Base-by-base conservation (phyloP, 2,113 vertebrate genomes). In the Lates calcarifer region DNA sequence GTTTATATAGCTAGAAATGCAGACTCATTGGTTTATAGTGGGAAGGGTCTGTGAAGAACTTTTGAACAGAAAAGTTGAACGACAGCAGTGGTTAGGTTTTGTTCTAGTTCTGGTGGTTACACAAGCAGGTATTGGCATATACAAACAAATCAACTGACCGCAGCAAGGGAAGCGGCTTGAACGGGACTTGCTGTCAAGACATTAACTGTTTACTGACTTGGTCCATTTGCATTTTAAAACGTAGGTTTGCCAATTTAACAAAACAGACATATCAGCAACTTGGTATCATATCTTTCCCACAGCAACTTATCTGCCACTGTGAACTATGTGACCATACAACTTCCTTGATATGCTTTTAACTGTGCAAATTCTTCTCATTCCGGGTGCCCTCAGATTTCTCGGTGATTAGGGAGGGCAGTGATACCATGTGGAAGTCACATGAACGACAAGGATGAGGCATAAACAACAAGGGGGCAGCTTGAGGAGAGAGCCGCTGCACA, bases 341-440 rank as follows among this genome's bases (percentile, higher is more conserved):
- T 55, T 31, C 43, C 22, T 37, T 37, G 12, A 24, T 18, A 47
- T 5, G 6, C 31, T 47, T 47, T 2, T 28, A 35, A 57, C 37
- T 14, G 47, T 72, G 24, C 5, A 45, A 17, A 83, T 71, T 53
- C 11, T 74, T 78, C 10, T 31, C 53, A 43, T 70, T 58, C 56
- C 57, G 39, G 65, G 37, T 76, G 43, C 26, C 35, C 62, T 24
- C 79, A 87, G 90, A 89, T 90, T 88, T 87, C 70, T 73, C 45
- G 76, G 84, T 89, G 85, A 89, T 93, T 87, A 87, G 74, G 37
- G 81, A 90, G 88, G 82, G 64, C 72, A 51, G 80, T 76, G 80
- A 86, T 41, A 94, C 86, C 94, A 95, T 94, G 94, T 90, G 94
- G 91, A 61, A 92, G 94, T 96, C 95, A 95, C 95, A 94, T 95